phyloP scores from a whole-genome alignment of 1,140 invertebrate species.

The Coelopa frigida region DNA sequence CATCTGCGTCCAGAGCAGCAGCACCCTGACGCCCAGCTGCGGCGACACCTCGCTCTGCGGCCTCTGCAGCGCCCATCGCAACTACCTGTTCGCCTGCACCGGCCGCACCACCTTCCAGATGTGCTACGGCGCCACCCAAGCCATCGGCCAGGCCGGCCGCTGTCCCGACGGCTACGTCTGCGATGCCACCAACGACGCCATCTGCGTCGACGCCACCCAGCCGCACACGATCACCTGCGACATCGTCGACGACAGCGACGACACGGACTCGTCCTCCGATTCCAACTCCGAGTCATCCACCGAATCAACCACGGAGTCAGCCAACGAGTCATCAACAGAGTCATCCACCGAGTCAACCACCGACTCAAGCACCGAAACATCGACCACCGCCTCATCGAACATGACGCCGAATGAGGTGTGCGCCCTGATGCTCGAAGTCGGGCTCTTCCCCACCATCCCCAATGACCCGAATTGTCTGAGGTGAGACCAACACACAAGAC shows the following conservation, averaged over 20 bases:
- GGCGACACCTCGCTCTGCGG: constrained; percentile 35
- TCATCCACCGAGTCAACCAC: neutral
- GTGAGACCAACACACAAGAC: constrained; percentile 12
- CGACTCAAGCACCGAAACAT: constrained; percentile 1
- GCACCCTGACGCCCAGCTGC: constrained; percentile 23
- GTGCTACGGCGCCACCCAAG: constrained; percentile 32
- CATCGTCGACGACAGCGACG: constrained; percentile 22
- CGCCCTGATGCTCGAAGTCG: constrained; percentile 6
- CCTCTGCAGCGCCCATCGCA: constrained; percentile 29
- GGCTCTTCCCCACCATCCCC: constrained; percentile 25
- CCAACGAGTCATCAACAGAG: neutral
- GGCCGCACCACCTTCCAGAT: constrained; percentile 35
- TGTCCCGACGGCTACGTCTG: constrained; percentile 30
- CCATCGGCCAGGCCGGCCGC: constrained; percentile 24
- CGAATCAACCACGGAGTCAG: constrained; percentile 7
- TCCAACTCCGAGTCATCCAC: constrained; percentile 9
- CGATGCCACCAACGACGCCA: constrained; percentile 25
- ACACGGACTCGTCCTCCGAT: constrained; percentile 5
- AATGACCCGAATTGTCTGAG: constrained; percentile 28
- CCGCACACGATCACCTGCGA: constrained; percentile 22
- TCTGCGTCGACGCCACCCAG: constrained; percentile 21
- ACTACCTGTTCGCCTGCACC: constrained; percentile 33
- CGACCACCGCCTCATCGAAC: neutral
- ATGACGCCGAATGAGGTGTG: constrained; percentile 24
- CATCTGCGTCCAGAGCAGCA: constrained; percentile 33